Base-by-base conservation (phyloP, 2,797 vertebrate species). In the Distichodus sexfasciatus region DNA sequence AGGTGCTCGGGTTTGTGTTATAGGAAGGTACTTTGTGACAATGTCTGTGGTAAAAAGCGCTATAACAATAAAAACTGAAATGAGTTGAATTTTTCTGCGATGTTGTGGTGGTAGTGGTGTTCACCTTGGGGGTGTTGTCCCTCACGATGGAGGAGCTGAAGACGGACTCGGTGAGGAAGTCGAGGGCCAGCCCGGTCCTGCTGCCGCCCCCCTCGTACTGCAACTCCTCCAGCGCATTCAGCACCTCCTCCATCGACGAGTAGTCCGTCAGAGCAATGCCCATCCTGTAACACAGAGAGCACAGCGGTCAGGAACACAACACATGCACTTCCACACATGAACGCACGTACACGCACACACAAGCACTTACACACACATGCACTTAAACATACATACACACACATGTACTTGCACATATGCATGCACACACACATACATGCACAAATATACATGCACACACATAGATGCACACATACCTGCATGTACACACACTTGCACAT, bases 71-170 rank as follows among this genome's bases (percentile, higher is more conserved):
- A 44, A 59, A 40, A 10, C 5, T 6, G 4, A 19, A 15, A 11
- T 17, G 8, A 1, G 11, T n/a, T 21, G 21, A 11, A 48, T 17
- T n/a, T 8, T 1, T 26, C 12, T 8, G 38, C 11, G 2, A 1
- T 0, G 53, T 6, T n/a, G n/a, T n/a, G n/a, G n/a, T n/a, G n/a
- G n/a, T n/a, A n/a, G n/a, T n/a, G n/a, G n/a, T n/a, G n/a, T n/a
- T n/a, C 58, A 96, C 95, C 92, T 95, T 95, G 2, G 94, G 91
- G 1, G 89, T 84, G 15, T 90, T 85, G 59, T 93, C 91, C 74
- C 89, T 87, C 57, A 75, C 78, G 1, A 84, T 86, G n/a, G 80
- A 87, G 0, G 79, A 69, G 35, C 76, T 89, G 79, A 94, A 92
- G 66, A 90, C 85, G 0, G 83, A 57, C 1, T 88, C 88, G 21